Percentiles rank a stretch among this genome's conserved stretches.
phyloP scores from a whole-genome alignment of 2,113 vertebrate species.

The Alces alces region DNA sequence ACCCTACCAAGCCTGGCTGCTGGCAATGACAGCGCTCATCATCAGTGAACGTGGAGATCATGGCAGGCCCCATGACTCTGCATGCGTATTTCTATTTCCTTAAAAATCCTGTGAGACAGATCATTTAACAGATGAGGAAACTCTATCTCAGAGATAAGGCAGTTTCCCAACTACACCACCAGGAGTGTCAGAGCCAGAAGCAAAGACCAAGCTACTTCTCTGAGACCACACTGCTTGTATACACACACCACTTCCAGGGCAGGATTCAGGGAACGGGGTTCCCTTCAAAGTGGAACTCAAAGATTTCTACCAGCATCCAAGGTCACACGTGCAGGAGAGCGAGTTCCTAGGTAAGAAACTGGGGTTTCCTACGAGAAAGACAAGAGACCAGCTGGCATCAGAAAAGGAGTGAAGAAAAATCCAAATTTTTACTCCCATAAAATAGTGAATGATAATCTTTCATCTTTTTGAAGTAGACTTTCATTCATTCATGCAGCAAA shows the following conservation, averaged over 20 bases:
- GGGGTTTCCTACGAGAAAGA: background rate
- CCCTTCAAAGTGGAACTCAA: background rate
- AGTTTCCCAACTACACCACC: background rate
- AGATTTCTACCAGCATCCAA: background rate
- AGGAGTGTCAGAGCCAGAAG: background rate
- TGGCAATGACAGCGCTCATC: rapidly evolving
- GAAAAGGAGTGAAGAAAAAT: background rate
- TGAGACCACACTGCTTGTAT: background rate
- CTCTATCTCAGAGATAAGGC: background rate
- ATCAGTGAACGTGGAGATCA: rapidly evolving
- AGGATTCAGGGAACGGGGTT: background rate
- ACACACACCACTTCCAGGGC: background rate
- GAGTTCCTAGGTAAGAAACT: background rate
- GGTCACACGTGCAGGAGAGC: rapidly evolving
- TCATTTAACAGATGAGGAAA: background rate
- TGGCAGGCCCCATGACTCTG: rapidly evolving
- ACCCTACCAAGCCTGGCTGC: background rate
- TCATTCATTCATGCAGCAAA: background rate
- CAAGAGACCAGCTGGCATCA: background rate
- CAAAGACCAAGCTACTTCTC: background rate
- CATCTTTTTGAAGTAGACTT: background rate
- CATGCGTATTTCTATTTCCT: background rate
- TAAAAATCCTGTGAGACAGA: background rate
- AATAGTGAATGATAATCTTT: background rate
- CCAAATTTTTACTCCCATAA: background rate